Evolutionary conservation across 2,888 invertebrate species (phyloP).

Genomic region (Diarsia dahlii): DNA sequence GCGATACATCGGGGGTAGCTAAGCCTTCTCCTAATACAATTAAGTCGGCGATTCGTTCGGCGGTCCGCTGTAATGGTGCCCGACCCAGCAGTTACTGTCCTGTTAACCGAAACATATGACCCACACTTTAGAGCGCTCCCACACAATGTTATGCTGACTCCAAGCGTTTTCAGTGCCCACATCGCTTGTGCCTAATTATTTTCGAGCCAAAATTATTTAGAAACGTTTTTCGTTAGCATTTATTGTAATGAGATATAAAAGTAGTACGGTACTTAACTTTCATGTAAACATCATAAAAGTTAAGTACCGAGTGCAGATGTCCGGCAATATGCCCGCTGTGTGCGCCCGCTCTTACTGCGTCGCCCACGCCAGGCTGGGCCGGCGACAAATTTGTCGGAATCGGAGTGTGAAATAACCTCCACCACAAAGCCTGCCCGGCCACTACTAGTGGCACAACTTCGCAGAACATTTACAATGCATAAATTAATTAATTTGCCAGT

Average conservation of each 20-base stretch:
- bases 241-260: not conserved
- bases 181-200: not conserved
- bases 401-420: slow-evolving; percentile 31
- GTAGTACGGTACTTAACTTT: no score
- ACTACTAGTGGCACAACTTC: not conserved
- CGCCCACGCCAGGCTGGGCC: not conserved
- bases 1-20: slow-evolving; percentile 28
- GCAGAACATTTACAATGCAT: not conserved
- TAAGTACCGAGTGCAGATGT: not conserved
- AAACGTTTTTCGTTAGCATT: not conserved
- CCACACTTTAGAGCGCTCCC: not conserved
- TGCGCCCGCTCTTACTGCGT: not conserved
- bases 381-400: slow-evolving; percentile 17
- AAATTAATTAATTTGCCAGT: not conserved
- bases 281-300: no score
- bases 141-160: slow-evolving; percentile 16
- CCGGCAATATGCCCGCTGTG: not conserved
- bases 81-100: slow-evolving; percentile 44
- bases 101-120: slow-evolving; percentile 51
- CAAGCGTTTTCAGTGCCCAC: not conserved
- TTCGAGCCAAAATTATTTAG: not conserved
- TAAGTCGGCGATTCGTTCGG: slow-evolving; percentile 50
- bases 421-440: not conserved
- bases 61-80: slow-evolving; percentile 21
- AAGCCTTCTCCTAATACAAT: slow-evolving; percentile 55